Evolutionary conservation across 1,140 invertebrate species (phyloP).

Genomic region (Solenopsis invicta): DNA sequence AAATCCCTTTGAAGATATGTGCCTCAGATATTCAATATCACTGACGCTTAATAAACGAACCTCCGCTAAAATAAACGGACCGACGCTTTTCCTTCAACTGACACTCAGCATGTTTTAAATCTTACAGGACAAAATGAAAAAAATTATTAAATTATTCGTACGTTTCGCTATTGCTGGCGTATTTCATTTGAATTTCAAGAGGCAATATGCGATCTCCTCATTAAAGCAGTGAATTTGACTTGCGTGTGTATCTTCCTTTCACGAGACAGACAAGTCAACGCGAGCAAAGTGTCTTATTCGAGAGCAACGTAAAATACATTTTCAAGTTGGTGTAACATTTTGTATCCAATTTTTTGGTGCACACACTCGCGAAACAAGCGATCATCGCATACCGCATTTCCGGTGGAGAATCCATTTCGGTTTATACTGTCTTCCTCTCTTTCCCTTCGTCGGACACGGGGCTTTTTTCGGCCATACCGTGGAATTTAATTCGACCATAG

Average conservation of each 20-base stretch:
- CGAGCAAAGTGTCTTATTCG: background rate
- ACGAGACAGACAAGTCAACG: background rate
- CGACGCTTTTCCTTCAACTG: background rate
- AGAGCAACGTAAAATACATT: background rate
- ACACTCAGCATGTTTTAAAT: background rate
- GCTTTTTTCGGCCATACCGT: conserved; percentile 29
- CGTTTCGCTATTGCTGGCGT: background rate
- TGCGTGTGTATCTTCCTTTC: background rate
- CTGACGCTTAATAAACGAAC: conserved; percentile 48
- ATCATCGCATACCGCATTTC: conserved; percentile 64
- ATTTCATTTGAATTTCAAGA: conserved; percentile 34
- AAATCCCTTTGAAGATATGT: conserved; percentile 47
- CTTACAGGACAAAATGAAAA: background rate
- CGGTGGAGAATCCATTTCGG: conserved; percentile 15
- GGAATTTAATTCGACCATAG: conserved; percentile 71
- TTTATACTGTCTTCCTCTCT: conserved; percentile 20
- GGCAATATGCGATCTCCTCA: background rate
- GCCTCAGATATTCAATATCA: conserved; percentile 37
- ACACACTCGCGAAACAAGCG: background rate
- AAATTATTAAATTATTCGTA: conserved; percentile 40
- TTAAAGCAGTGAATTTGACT: background rate
- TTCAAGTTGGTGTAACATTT: conserved; percentile 26
- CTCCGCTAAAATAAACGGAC: background rate
- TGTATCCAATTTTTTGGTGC: conserved; percentile 11
- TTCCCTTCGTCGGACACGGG: background rate